Evolutionary conservation across 2,113 vertebrate genomes (phyloP).

Genomic region (Neotragus moschatus): DNA sequence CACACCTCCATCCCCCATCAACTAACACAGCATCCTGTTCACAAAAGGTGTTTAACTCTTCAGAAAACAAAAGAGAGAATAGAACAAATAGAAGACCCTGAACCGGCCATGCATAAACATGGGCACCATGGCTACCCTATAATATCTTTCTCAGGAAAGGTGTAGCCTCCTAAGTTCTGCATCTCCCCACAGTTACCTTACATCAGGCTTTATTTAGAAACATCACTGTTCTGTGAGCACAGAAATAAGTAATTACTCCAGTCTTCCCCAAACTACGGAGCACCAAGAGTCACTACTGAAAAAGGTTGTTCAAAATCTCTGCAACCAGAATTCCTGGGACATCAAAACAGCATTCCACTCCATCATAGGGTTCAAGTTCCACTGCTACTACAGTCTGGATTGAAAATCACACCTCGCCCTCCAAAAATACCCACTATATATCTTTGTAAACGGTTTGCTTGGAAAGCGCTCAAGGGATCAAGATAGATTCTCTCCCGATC

Average conservation of each 20-base stretch:
- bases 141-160: neutral
- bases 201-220: neutral
- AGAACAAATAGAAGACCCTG: neutral
- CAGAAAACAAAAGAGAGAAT: neutral
- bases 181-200: neutral
- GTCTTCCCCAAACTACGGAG: neutral
- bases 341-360: neutral
- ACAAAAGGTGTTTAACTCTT: neutral
- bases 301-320: neutral
- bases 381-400: neutral
- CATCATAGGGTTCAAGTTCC: neutral
- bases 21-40: neutral
- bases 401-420: neutral
- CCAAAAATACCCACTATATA: neutral
- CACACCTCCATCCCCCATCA: neutral
- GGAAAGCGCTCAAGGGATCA: neutral
- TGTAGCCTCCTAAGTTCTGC: neutral
- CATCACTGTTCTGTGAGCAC: neutral
- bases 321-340: neutral
- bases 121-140: neutral
- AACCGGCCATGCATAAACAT: fast-evolving
- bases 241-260: neutral
- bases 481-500: neutral
- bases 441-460: neutral
- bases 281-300: neutral